Base-by-base conservation (phyloP, 1,140 invertebrate species). In the Delia radicum region DNA sequence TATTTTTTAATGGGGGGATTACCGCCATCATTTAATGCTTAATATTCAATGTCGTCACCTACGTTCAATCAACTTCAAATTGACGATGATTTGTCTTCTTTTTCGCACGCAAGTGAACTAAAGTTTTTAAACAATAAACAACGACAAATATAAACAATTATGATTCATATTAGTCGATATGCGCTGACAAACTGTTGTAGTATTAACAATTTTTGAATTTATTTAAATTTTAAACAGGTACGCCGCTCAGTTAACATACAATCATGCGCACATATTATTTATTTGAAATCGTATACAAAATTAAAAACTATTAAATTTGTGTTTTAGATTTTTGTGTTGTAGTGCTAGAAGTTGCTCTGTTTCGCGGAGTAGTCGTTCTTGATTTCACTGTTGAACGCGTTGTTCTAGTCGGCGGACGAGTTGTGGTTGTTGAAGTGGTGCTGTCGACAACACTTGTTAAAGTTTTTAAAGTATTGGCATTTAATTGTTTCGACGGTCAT, bases 401-500 rank as follows among this genome's bases (percentile, higher is more conserved):
- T n/a, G 48, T 15, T 21, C 24, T 55, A 2, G 75, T 33, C 8
- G 55, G 48, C 6, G 42, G 13, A 7, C 13, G 15, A 2, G 72
- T 73, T 55, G 72, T 48, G 10, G 69, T 26, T 27, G 28, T 71
- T 2, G 63, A 26, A 7, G 71, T 15, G 6, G 73, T 8, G n/a
- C 10, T 31, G 31, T 74, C 46, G 3, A 28, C 28, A 77, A 24
- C 48, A 61, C 29, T 37, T 3, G 33, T 37, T 12, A 55, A 5
- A 76, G 75, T 63, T 18, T 69, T 73, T 12, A 67, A 65, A 27
- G 76, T 67, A 13, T 31, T 21, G 26, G 13, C 18, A 15, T 79
- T 42, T 78, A 69, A 78, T 80, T 69, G 62, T 80, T 80, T 55
- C 18, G n/a, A 18, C 24, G n/a, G 48, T 55, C n/a, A 18, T 13